Base-by-base conservation (phyloP, 1,140 invertebrate species). In the Hyphantria cunea region DNA sequence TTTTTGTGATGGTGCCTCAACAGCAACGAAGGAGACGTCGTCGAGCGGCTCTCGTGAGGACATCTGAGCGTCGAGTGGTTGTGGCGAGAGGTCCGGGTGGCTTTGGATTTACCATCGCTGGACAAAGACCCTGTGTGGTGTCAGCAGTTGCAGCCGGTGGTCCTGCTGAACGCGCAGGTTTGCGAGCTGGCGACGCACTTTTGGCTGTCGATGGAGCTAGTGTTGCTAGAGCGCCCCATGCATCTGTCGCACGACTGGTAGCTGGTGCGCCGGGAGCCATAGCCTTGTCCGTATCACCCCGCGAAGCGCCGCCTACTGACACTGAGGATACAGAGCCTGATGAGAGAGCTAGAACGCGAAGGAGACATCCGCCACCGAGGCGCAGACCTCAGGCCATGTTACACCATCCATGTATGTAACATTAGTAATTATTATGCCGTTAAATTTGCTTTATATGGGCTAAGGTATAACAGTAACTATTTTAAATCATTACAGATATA, bases 181-280 rank as follows among this genome's bases (percentile, higher is more conserved):
- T 99, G 10, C 93, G 96, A 44, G 95, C 97, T 39, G 98, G 98
- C 0, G 97, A 99, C 84, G 97, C 97, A 76, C 91, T 99, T 8
- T 94, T 99, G 8, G 96, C 97, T 9, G 98, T 99, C 0, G 98
- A 98, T 89, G 96, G 96, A 0, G 92, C 95, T 14, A 97, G 95
- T 83, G 97, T 99, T 0, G 96, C 96, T 9, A 95, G 97, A 88
- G 93, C 96, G 54, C 95, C 96, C 0, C 98, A 99, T 80, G 97
- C 98, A 77, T 97, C 98, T 56, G 97, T 99, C 3, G 98, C 98
- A 0, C 93, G 95, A 64, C 88, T 99, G 34, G 98, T 99, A 61
- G 97, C 96, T 0, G 94, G 94, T 52, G 97, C 96, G 0, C 94
- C 95, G 47, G 96, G 93, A 11, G 84, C 84, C 1, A 90, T 90